Evolutionary conservation across 2,113 vertebrate genomes (phyloP).

Genomic region (Alaudala cheleensis): DNA sequence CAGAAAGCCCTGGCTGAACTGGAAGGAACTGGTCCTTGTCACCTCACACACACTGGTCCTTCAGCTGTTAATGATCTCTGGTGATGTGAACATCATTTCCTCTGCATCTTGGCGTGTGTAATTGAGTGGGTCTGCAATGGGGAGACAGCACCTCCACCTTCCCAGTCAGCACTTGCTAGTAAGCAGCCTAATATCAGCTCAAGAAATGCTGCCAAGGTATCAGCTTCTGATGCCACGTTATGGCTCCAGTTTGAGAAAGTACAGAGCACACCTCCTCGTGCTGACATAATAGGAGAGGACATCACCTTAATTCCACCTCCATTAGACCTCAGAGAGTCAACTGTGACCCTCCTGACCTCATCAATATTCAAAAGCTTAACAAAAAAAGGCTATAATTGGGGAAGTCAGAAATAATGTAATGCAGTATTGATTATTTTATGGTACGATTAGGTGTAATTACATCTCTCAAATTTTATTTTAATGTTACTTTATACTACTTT

Average conservation of each 20-base stretch:
- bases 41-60: slow-evolving; percentile 9
- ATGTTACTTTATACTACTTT: slow-evolving; percentile 86
- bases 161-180: slow-evolving; percentile 39
- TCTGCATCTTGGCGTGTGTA: not conserved
- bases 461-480: slow-evolving; percentile 87
- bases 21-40: slow-evolving; percentile 45
- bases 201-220: slow-evolving; percentile 36
- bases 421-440: slow-evolving; percentile 88
- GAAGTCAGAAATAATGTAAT: slow-evolving; percentile 86
- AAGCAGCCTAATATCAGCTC: slow-evolving; percentile 52
- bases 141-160: slow-evolving; percentile 27
- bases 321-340: slow-evolving; percentile 75
- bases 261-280: not conserved
- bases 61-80: slow-evolving; percentile 54
- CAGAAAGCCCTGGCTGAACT: slow-evolving; percentile 17
- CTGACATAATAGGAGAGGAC: slow-evolving; percentile 65
- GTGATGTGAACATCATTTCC: slow-evolving; percentile 40
- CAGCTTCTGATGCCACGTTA: slow-evolving; percentile 39
- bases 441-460: slow-evolving; percentile 86
- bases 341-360: slow-evolving; percentile 76
- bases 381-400: slow-evolving; percentile 81
- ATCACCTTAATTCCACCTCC: slow-evolving; percentile 80
- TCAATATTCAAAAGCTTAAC: slow-evolving; percentile 85
- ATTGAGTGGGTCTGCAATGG: slow-evolving; percentile 47
- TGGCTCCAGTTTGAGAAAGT: slow-evolving; percentile 29